Conservation (phyloP, 2,888 invertebrate genomes). For the Ophion obscuratus region DNA sequence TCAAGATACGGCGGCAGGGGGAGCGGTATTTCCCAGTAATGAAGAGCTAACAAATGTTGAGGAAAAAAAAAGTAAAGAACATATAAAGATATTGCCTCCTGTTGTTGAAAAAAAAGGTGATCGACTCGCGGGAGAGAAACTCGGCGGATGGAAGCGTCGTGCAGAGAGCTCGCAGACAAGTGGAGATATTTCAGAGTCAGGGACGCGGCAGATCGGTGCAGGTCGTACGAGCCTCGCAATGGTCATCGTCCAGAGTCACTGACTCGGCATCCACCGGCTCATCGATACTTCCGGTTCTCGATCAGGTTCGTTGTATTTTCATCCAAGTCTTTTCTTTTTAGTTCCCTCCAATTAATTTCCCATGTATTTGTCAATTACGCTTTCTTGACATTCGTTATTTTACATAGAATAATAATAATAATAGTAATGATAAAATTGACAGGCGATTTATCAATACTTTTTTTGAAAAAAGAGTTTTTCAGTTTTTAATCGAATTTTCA, state of each 20-base stretch:
- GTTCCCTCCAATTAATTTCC: not conserved
- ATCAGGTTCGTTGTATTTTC: conserved; percentile 2
- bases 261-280: conserved; percentile 67
- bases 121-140: conserved; percentile 85
- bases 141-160: conserved; percentile 85
- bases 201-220: conserved; percentile 74
- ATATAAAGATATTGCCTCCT: conserved; percentile 30
- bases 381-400: not conserved
- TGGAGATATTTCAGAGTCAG: conserved; percentile 78
- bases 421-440: no score
- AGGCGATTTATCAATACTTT: not conserved
- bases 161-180: conserved; percentile 79
- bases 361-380: not conserved
- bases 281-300: conserved; percentile 13
- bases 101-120: conserved; percentile 82
- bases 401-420: not conserved
- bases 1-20: conserved; percentile 15
- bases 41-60: not conserved
- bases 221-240: conserved; percentile 76
- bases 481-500: not conserved
- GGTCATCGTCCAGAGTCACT: conserved; percentile 77
- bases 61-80: not conserved
- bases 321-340: not conserved
- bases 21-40: no score
- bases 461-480: not conserved